Evolutionary conservation across 1,140 invertebrate genomes (phyloP), one percentile per base, ranked within the genome.

Genomic region (Gryon sp.): DNA sequence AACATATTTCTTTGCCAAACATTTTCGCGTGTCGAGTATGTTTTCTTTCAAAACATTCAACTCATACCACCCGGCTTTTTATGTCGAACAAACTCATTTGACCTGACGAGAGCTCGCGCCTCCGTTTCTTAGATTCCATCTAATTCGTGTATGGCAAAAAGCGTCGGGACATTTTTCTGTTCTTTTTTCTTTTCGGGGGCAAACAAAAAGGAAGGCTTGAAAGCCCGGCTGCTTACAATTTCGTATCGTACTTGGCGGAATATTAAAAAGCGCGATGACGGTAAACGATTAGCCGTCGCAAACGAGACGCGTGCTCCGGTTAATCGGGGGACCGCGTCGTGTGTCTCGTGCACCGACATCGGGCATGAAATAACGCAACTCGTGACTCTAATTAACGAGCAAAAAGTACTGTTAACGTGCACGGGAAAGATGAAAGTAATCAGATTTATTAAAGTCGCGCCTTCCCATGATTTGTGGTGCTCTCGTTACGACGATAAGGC

Each of bases 371-470:
- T 55, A 73, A 66, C 70, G 69, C 68, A 65, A 57, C 66, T 68
- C 62, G 74, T 72, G 76, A 79, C 77, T 77, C 66, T 82, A 82
- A 82, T 82, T 82, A 82, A 82, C 77, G 73, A 74, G 78, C 59
- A 68, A 76, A 80, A 80, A 82, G 30, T 60, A 34, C 43, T 62
- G 66, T 72, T 65, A 60, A 73, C 74, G 66, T 68, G 66, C 28
- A 70, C 60, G 75, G 65, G 46, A 76, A 73, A 74, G 77, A 79
- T 73, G 72, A 59, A 79, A 76, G 80, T 74, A 78, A 78, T 82
- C 75, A 76, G 79, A 79, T 79, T 79, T 80, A 80, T 82, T 74
- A 72, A 74, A 74, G 77, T 76, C 79, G 70, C 38, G 75, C 60
- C 72, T 76, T 60, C 18, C 12, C 68, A 76, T 76, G 70, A 75